Percentiles rank a stretch among this genome's conserved stretches.
Evolutionary conservation across 2,797 vertebrate species (phyloP).

Genomic region (Ctenosaura bakeri): DNA sequence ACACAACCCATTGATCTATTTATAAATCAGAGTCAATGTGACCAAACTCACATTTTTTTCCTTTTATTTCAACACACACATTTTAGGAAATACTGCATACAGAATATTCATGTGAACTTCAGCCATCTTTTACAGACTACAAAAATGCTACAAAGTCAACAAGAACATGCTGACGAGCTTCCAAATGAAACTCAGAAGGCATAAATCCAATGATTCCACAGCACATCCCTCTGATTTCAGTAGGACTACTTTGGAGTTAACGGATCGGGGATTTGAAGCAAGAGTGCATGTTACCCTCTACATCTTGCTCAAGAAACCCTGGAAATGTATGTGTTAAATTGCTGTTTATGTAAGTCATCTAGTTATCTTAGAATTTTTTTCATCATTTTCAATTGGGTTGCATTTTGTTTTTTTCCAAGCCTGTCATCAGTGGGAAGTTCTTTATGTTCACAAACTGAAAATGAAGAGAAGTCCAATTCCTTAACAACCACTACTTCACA

Average conservation of each 20-base stretch:
- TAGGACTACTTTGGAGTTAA: slow-evolving; percentile 18
- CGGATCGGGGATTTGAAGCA: neutral
- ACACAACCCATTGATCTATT: neutral
- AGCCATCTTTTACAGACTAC: slow-evolving; percentile 38
- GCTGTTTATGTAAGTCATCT: slow-evolving; percentile 32
- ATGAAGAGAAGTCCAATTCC: neutral
- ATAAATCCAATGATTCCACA: slow-evolving; percentile 18
- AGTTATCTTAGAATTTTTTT: neutral
- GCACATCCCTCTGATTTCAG: neutral
- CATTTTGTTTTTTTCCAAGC: slow-evolving; percentile 50
- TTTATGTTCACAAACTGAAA: slow-evolving; percentile 42
- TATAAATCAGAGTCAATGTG: slow-evolving; percentile 54
- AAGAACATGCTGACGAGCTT: slow-evolving; percentile 46
- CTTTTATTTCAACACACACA: slow-evolving; percentile 44
- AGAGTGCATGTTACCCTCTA: slow-evolving; percentile 23
- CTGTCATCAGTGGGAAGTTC: slow-evolving; percentile 55
- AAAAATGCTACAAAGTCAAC: slow-evolving; percentile 57
- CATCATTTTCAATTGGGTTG: slow-evolving; percentile 58
- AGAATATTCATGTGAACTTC: slow-evolving; percentile 44
- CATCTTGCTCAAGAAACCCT: neutral
- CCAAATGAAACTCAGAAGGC: slow-evolving; percentile 47
- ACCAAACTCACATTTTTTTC: slow-evolving; percentile 31
- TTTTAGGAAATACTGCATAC: slow-evolving; percentile 65
- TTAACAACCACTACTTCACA: neutral
- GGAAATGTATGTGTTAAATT: slow-evolving; percentile 46